These are phyloP conservation scores for Fistularia commersonii DNA, from an alignment of 2,797 vertebrate genomes.

Conservation along the genomic window DNA sequence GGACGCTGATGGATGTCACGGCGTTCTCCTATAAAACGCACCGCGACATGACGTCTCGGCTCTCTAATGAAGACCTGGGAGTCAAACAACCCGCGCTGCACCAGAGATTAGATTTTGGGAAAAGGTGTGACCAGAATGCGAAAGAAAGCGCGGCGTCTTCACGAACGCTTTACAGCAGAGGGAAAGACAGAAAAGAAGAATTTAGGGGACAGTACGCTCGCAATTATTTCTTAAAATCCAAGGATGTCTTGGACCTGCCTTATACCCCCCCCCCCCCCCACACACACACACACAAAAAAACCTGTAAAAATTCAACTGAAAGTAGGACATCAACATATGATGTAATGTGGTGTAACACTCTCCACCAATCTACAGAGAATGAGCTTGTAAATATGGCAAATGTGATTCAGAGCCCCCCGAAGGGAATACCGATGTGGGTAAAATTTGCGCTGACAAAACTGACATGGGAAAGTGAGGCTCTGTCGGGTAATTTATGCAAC, in stretches of 20 bases:
- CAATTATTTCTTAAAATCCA: no score
- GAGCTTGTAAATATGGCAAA: constrained; percentile 23
- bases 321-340: constrained; percentile 13
- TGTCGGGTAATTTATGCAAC: constrained; percentile 18
- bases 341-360: constrained; percentile 28
- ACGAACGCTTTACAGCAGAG: no score
- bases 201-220: no score
- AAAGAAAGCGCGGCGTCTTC: not conserved
- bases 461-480: constrained; percentile 26
- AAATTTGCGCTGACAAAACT: constrained; percentile 32
- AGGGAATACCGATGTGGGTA: constrained; percentile 17
- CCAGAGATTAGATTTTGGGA: constrained; percentile 13
- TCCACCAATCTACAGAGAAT: constrained; percentile 24
- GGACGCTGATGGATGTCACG: constrained; percentile 13
- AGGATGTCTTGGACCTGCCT: no score
- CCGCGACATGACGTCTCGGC: constrained; percentile 6
- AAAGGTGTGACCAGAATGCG: constrained; percentile 6
- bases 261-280: no score
- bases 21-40: constrained; percentile 2
- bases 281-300: constrained; percentile 2
- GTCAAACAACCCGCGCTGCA: no score
- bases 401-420: no score
- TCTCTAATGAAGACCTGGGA: not conserved
- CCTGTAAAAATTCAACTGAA: constrained; percentile 10
- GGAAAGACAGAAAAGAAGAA: not conserved